Evolutionary conservation across 2,797 vertebrate species (phyloP).

Genomic region (Eulemur coronatus): DNA sequence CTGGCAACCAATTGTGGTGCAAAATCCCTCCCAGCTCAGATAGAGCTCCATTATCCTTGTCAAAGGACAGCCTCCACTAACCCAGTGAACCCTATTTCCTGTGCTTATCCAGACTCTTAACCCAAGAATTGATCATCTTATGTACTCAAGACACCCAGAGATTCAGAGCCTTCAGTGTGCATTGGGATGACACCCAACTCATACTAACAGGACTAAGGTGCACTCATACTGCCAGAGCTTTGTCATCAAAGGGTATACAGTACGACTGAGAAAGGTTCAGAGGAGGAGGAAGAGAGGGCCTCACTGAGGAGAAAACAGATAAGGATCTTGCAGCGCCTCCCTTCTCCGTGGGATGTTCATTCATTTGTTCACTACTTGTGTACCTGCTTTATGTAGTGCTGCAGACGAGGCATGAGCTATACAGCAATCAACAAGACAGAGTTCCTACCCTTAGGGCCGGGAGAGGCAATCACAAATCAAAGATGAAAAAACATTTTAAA

Average conservation of each 20-base stretch:
- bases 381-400: neutral
- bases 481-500: neutral
- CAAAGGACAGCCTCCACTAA: neutral
- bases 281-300: fast-evolving
- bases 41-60: neutral
- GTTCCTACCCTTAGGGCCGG: neutral
- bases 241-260: neutral
- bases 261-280: neutral
- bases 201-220: neutral
- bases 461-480: neutral
- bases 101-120: neutral
- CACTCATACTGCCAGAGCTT: too few relatives aligned
- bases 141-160: neutral
- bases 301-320: neutral
- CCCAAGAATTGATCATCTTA: too few relatives aligned
- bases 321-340: too few relatives aligned
- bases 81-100: neutral
- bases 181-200: neutral
- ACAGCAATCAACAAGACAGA: neutral
- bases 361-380: neutral
- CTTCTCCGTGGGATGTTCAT: neutral
- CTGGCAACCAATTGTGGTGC: neutral
- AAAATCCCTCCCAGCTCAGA: neutral
- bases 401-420: fast-evolving
- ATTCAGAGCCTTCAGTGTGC: neutral